Base-by-base conservation (phyloP, 2,113 vertebrate species). In the zebrafish (Danio rerio) region DNA sequence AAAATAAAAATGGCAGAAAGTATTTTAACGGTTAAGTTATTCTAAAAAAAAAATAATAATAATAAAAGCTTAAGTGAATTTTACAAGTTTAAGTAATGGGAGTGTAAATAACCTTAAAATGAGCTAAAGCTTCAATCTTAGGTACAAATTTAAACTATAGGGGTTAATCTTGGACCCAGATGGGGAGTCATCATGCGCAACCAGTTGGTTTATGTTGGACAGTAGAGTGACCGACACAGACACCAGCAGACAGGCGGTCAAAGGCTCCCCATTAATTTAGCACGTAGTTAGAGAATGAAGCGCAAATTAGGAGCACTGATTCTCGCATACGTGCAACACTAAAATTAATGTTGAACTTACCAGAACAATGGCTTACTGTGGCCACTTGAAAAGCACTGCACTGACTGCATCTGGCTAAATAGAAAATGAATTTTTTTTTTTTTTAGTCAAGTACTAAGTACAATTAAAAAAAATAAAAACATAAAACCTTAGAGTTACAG, bases 261-360 rank as follows among this genome's bases (percentile, higher is more conserved):
- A 95, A 95, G 93, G 89, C 93, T 91, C 81, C 92, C 95, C 92
- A 0, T 88, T 94, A 62, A 42, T 96, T 87, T 95, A 0, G 94
- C 95, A 96, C 88, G 89, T 87, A 92, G 87, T 93, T 95, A 92
- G 94, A 96, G 94, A 93, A 88, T 88, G 90, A 13, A 40, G 85
- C 86, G 83, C 93, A 90, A 94, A 42, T 45, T 0, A 11, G 58
- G n/a, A 89, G 89, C 49, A 1, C 52, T 5, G 56, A 83, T 88
- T 87, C 86, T 89, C 88, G 88, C 84, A 86, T 89, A 81, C 55
- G 43, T 83, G 61, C 83, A n/a, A 43, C 9, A 10, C 0, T 5
- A 7, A 40, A 2, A 31, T 31, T 3, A 10, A 59, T 0, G 13
- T 0, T 11, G 0, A 59, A 9, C 73, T 75, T 45, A 59, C 69